These are phyloP conservation scores for Helleia helle DNA, from an alignment of 2,888 invertebrate species.

Conservation along the genomic window DNA sequence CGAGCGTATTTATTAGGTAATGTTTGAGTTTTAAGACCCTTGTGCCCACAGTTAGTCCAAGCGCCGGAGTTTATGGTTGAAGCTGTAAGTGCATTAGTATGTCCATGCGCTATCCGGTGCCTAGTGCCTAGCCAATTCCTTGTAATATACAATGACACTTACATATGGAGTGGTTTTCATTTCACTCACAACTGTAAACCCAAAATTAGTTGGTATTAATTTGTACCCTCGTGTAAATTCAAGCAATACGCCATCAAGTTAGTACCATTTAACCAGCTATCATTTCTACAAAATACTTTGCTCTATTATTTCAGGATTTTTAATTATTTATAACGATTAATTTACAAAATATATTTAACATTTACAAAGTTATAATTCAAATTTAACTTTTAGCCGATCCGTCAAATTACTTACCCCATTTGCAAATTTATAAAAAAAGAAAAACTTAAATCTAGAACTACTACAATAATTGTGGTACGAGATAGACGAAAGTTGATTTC, in stretches of 20 bases:
- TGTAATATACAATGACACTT: conserved; percentile 57
- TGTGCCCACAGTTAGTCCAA: neutral
- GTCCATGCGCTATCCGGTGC: conserved; percentile 68
- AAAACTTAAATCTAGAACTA: too few relatives aligned
- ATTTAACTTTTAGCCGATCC: too few relatives aligned
- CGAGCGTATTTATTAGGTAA: neutral
- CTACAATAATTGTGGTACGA: too few relatives aligned
- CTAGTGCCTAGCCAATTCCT: conserved; percentile 60
- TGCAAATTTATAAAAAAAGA: too few relatives aligned
- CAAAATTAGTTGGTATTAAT: conserved; percentile 66
- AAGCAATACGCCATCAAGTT: conserved; percentile 1
- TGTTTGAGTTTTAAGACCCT: neutral
- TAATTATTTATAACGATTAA: too few relatives aligned
- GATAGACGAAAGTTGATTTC: too few relatives aligned
- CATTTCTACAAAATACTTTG: conserved; percentile 1
- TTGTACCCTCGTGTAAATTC: neutral
- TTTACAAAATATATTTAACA: too few relatives aligned
- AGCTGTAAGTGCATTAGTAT: conserved; percentile 55
- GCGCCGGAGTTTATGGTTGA: conserved; percentile 32
- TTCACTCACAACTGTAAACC: conserved; percentile 71
- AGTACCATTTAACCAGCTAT: neutral
- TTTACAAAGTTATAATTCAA: too few relatives aligned
- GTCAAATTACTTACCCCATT: too few relatives aligned
- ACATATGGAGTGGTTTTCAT: conserved; percentile 60
- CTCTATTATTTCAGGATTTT: too few relatives aligned